These are phyloP conservation scores for Melanotaenia duboulayi DNA, from an alignment of 2,113 vertebrate genomes.

Conservation along the genomic window DNA sequence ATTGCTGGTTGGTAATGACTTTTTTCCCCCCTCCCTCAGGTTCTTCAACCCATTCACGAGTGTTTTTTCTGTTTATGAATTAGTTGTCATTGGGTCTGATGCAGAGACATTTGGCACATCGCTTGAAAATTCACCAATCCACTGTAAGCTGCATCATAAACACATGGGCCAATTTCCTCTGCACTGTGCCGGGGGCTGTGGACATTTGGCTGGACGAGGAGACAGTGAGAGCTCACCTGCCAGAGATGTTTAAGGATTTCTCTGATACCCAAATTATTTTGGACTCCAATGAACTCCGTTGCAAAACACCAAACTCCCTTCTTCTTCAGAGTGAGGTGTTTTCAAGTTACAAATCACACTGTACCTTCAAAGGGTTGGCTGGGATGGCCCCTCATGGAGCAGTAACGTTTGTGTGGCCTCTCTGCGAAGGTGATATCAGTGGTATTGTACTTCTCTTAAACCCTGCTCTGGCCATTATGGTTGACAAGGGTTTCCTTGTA, in stretches of 20 bases:
- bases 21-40: too few relatives aligned
- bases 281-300: neutral
- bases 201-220: constrained; percentile 5
- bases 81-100: neutral
- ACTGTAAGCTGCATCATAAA: neutral
- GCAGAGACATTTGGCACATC: neutral
- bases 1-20: too few relatives aligned
- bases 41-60: neutral
- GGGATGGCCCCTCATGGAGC: constrained; percentile 5
- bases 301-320: neutral
- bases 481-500: constrained; percentile 1
- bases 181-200: neutral
- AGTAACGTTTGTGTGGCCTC: neutral
- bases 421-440: neutral
- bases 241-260: constrained; percentile 3
- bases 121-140: neutral
- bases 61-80: constrained; percentile 1
- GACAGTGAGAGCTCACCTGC: neutral
- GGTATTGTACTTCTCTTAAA: neutral
- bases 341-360: neutral
- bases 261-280: constrained; percentile 7
- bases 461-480: constrained; percentile 5
- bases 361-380: constrained; percentile 7
- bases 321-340: too few relatives aligned
- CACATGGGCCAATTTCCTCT: neutral